These are phyloP conservation scores for Crotalus helleri DNA, from an alignment of 2,113 vertebrate genomes.

Conservation along the genomic window DNA sequence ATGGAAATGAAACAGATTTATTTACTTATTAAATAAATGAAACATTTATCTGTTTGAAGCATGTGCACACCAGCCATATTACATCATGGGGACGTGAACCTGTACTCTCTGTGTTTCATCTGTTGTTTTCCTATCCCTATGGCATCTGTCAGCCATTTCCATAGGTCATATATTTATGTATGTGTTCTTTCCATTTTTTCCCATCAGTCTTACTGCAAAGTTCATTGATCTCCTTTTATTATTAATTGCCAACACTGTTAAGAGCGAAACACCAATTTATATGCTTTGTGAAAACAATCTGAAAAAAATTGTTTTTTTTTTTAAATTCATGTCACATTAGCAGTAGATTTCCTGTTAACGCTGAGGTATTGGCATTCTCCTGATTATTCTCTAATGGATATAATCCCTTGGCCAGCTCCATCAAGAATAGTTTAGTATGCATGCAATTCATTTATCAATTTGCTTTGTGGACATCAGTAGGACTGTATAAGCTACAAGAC, in stretches of 20 bases:
- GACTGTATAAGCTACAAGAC: not conserved
- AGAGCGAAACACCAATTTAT: not conserved
- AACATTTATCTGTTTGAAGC: not conserved
- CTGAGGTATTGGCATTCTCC: not conserved
- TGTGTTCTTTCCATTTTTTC: not conserved
- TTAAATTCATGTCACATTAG: not conserved
- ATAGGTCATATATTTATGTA: not conserved
- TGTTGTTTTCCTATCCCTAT: not conserved
- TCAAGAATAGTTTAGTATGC: not conserved
- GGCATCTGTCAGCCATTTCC: not conserved
- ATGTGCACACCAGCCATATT: not conserved
- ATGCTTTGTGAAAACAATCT: fast-evolving
- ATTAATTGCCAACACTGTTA: not conserved
- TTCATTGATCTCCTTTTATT: not conserved
- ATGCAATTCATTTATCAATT: not conserved
- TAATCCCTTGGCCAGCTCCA: not conserved
- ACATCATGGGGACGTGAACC: not conserved
- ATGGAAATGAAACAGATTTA: not conserved
- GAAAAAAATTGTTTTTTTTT: not conserved
- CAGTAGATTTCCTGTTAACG: not conserved
- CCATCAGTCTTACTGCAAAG: not conserved
- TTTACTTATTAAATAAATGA: not conserved
- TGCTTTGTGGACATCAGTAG: not conserved
- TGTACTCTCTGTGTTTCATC: not conserved
- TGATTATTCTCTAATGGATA: not conserved